Conservation (phyloP, 2,888 invertebrate species). For the Cryptosula pallasiana region DNA sequence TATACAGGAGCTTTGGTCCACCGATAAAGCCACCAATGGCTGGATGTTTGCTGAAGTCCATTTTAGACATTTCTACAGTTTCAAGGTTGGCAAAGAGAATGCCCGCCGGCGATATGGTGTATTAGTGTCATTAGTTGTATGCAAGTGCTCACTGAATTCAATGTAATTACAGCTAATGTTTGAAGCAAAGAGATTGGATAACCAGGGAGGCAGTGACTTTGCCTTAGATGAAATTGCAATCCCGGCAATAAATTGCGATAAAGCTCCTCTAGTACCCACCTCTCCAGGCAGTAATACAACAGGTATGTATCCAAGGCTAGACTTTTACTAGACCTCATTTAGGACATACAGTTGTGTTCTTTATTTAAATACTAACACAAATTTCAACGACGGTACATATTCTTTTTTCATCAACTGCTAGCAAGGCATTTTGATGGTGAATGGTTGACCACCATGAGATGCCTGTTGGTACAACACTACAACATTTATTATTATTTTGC, state of each 20-base stretch:
- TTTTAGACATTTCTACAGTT: background rate
- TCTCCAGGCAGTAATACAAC: background rate
- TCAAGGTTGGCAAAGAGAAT: background rate
- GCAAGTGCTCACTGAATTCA: too few relatives aligned
- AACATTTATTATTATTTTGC: background rate
- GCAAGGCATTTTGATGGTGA: too few relatives aligned
- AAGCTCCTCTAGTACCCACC: conserved; percentile 5
- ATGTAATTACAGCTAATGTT: conserved; percentile 8
- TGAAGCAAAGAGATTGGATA: background rate
- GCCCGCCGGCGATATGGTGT: too few relatives aligned
- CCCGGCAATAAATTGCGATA: background rate
- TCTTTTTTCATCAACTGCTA: too few relatives aligned
- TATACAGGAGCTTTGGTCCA: background rate
- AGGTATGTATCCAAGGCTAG: background rate
- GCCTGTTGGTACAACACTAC: too few relatives aligned
- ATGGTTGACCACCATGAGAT: too few relatives aligned
- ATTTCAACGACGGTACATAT: too few relatives aligned
- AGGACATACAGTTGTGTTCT: too few relatives aligned
- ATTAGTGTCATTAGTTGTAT: too few relatives aligned
- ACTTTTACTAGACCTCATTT: too few relatives aligned
- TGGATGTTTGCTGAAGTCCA: background rate
- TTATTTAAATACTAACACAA: too few relatives aligned
- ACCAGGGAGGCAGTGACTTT: conserved; percentile 1
- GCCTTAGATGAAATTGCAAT: conserved; percentile 11
- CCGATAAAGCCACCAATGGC: conserved; percentile 12